A percentile compares a stretch with the other conserved stretches of the same genome.
Conservation (phyloP, 2,797 vertebrate genomes). For the Xiphophorus birchmanni region DNA sequence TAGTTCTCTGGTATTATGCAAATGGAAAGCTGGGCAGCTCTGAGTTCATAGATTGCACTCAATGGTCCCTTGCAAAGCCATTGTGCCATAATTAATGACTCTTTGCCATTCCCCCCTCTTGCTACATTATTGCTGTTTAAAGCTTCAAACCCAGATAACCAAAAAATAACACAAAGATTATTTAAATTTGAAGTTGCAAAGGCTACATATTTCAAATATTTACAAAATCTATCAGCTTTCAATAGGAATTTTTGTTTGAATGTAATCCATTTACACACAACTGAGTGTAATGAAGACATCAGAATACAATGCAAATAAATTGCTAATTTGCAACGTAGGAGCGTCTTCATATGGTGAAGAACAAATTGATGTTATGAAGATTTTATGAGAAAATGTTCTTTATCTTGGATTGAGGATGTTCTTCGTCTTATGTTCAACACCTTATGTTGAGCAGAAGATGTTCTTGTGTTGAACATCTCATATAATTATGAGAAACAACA, state of each 20-base stretch:
- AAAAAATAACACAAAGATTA: conserved; percentile 30
- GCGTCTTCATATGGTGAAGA: too few species aligned
- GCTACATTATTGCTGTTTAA: conserved; percentile 58
- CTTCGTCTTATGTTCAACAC: too few species aligned
- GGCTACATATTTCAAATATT: background rate
- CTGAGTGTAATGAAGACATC: conserved; percentile 32
- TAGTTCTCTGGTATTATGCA: conserved; percentile 70
- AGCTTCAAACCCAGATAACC: conserved; percentile 30
- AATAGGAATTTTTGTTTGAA: conserved; percentile 18
- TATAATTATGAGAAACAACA: too few species aligned
- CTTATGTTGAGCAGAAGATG: too few species aligned
- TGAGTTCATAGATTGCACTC: conserved; percentile 74
- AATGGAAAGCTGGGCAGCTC: conserved; percentile 67
- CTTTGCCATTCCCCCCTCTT: conserved; percentile 32
- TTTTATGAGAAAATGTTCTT: too few species aligned
- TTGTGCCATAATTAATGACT: conserved; percentile 75
- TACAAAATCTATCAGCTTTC: conserved; percentile 16
- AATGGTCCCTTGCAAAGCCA: conserved; percentile 65
- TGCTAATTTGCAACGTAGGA: conserved; percentile 31
- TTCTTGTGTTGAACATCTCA: too few species aligned
- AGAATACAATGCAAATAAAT: conserved; percentile 53
- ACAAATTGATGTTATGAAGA: too few species aligned
- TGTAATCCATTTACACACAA: conserved; percentile 28
- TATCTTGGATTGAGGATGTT: too few species aligned
- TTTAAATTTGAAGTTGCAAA: conserved; percentile 10